Evolutionary conservation across 2,797 vertebrate genomes (phyloP).

Genomic region (Ceryle rudis): DNA sequence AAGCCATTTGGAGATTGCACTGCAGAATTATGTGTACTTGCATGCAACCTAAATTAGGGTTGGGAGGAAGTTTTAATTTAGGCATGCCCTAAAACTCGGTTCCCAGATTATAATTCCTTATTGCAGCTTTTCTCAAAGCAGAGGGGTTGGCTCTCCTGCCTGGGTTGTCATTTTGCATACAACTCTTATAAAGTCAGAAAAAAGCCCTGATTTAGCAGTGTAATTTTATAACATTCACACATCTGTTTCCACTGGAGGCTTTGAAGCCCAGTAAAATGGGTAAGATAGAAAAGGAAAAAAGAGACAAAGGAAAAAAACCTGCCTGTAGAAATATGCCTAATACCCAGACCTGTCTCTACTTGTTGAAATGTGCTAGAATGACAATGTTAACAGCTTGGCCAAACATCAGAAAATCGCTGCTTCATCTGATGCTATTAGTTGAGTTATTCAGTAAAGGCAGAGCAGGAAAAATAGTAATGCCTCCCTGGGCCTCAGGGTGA

Average conservation of each 20-base stretch:
- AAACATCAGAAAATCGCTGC: conserved; percentile 49
- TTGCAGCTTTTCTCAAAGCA: background rate
- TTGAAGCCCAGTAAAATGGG: background rate
- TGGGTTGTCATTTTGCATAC: background rate
- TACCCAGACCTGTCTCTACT: conserved; percentile 23
- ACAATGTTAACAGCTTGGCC: conserved; percentile 33
- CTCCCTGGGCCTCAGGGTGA: background rate
- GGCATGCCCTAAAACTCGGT: background rate
- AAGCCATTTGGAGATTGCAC: background rate
- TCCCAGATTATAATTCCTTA: background rate
- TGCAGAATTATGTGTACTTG: background rate
- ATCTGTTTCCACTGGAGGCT: conserved; percentile 20
- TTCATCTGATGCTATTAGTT: conserved; percentile 10
- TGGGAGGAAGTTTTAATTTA: background rate
- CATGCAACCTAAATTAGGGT: background rate
- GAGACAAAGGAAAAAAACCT: background rate
- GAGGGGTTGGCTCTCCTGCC: background rate
- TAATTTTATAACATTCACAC: background rate
- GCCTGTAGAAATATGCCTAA: conserved; percentile 9
- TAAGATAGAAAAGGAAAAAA: background rate
- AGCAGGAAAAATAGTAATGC: background rate
- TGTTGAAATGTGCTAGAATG: conserved; percentile 39
- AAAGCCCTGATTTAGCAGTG: background rate
- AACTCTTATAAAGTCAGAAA: background rate
- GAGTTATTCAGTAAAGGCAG: conserved; percentile 10